phyloP scores from a whole-genome alignment of 2,888 invertebrate species.

The Nomada fabriciana region DNA sequence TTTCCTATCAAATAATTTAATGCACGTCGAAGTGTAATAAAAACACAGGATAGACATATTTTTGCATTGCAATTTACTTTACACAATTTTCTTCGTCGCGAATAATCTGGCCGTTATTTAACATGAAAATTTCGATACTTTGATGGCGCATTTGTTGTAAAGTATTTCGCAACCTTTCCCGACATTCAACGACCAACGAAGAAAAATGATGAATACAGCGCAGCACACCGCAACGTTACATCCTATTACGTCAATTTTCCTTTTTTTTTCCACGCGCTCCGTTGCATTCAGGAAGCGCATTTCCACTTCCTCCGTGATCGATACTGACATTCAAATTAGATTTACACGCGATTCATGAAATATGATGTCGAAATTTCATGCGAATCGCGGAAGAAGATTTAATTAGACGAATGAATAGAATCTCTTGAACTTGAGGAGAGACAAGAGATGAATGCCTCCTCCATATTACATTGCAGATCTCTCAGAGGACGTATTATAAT shows the following conservation, averaged over 20 bases:
- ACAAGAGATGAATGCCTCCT: too few relatives aligned
- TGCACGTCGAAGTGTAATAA: too few relatives aligned
- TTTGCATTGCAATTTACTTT: too few relatives aligned
- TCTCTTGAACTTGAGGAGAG: too few relatives aligned
- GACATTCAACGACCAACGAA: neutral
- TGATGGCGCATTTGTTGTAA: too few relatives aligned
- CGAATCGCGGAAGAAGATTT: neutral
- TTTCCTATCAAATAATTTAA: too few relatives aligned
- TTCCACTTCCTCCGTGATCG: conserved; percentile 60
- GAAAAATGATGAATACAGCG: conserved; percentile 38
- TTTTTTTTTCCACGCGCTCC: conserved; percentile 39
- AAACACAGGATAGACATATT: too few relatives aligned
- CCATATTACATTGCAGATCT: too few relatives aligned
- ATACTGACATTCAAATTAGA: conserved; percentile 36
- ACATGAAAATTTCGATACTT: too few relatives aligned
- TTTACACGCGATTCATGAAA: conserved; percentile 34
- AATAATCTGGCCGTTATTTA: too few relatives aligned
- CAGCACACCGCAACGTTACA: conserved; percentile 53
- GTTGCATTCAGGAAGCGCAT: conserved; percentile 63
- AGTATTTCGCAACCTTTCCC: conserved; percentile 10
- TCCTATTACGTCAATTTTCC: conserved; percentile 64
- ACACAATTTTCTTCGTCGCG: neutral
- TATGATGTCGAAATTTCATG: conserved; percentile 1
- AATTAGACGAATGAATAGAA: neutral
- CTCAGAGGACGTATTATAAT: too few relatives aligned